A percentile compares a stretch with the other conserved stretches of the same genome.
phyloP scores from a whole-genome alignment of 2,797 vertebrate genomes.

The Anguilla megastoma region DNA sequence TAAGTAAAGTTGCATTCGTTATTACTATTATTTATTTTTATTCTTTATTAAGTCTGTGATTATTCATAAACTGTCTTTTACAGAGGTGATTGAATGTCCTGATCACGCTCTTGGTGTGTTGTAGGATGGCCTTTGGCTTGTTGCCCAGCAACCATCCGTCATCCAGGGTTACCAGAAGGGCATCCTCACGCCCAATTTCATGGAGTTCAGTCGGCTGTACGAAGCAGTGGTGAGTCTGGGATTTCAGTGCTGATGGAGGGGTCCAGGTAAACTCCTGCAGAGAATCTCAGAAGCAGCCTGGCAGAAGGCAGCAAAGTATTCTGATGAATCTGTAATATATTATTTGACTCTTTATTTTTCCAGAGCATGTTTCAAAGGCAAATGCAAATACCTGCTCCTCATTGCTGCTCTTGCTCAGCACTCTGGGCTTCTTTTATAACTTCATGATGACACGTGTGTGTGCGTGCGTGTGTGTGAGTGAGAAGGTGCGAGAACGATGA shows the following conservation, averaged over 20 bases:
- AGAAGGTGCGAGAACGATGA: too few species aligned
- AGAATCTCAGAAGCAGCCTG: neutral
- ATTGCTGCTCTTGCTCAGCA: too few species aligned
- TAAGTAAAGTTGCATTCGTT: conserved; percentile 70
- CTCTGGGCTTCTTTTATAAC: too few species aligned
- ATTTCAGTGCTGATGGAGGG: neutral
- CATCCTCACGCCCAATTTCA: conserved; percentile 91
- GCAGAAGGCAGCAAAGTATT: neutral
- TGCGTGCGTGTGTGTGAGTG: conserved; percentile 6
- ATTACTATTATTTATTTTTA: neutral
- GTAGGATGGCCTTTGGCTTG: conserved; percentile 95
- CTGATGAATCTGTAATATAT: neutral
- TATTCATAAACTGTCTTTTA: neutral
- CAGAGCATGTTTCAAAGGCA: too few species aligned
- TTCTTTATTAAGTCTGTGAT: too few species aligned
- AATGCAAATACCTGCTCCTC: too few species aligned
- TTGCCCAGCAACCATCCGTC: conserved; percentile 87
- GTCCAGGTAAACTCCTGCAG: neutral
- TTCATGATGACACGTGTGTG: neutral
- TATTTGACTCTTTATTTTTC: too few species aligned
- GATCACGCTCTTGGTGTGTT: conserved; percentile 33
- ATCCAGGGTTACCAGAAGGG: conserved; percentile 90
- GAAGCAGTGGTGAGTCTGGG: conserved; percentile 85
- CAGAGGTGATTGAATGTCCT: neutral
- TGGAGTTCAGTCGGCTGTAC: conserved; percentile 91